These are phyloP conservation scores for Zosterops hypoxanthus DNA, from an alignment of 2,113 vertebrate genomes.

Conservation along the genomic window DNA sequence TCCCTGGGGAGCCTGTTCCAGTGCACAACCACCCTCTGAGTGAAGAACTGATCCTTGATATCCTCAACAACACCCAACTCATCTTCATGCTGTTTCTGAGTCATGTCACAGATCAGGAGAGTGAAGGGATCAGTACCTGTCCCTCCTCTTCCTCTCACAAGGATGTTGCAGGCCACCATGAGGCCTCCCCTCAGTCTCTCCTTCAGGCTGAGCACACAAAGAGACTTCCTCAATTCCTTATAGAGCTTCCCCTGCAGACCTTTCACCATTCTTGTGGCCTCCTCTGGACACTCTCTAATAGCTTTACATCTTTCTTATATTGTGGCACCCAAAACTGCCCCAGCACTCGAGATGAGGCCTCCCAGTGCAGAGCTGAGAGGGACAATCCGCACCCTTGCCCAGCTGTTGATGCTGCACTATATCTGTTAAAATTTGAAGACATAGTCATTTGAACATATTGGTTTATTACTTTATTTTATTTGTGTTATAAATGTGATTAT, in stretches of 20 bases:
- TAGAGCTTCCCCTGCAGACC: accelerated
- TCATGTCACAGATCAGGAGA: accelerated
- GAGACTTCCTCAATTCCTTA: no score
- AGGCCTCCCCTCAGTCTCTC: neutral
- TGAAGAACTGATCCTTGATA: neutral
- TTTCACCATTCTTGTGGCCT: no score
- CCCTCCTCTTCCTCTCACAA: accelerated
- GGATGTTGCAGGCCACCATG: accelerated
- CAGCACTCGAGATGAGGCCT: accelerated
- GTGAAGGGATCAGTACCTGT: accelerated
- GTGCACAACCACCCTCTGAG: neutral
- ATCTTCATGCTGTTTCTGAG: neutral
- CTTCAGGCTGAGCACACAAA: neutral
- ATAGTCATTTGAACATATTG: neutral
- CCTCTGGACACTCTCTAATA: neutral
- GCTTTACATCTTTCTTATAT: accelerated
- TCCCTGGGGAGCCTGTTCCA: neutral
- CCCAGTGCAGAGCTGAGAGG: accelerated
- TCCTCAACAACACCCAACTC: no score
- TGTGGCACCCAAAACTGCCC: neutral
- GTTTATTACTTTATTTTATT: neutral
- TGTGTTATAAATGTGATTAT: neutral
- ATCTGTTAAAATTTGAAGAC: neutral
- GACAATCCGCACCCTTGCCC: neutral
- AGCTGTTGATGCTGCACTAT: accelerated